Evolutionary conservation across 1,140 invertebrate species (phyloP).

Genomic region (Harlomillsia oculata): DNA sequence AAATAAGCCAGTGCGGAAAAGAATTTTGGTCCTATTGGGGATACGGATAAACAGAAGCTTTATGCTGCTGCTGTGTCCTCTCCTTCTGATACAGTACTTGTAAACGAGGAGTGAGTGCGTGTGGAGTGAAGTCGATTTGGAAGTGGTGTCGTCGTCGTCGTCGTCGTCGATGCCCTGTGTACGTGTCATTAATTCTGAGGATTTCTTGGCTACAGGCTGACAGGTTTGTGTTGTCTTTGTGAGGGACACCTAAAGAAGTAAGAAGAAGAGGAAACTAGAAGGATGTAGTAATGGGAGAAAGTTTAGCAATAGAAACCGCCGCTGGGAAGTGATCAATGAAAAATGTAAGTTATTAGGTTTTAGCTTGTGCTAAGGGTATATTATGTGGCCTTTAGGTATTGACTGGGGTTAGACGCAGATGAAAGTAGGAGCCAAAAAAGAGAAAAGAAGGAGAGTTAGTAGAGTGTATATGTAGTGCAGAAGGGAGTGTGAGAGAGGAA

Average conservation of each 20-base stretch:
- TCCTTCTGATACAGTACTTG: background rate
- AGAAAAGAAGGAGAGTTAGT: constrained; percentile 6
- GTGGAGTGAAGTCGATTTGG: too few relatives aligned
- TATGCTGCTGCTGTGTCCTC: background rate
- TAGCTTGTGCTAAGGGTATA: constrained; percentile 6
- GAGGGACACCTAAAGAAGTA: constrained; percentile 13
- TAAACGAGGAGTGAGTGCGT: too few relatives aligned
- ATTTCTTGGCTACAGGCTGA: constrained; percentile 9
- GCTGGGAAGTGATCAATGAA: constrained; percentile 29
- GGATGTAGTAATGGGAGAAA: constrained; percentile 12
- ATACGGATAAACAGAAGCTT: background rate
- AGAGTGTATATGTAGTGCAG: constrained; percentile 5
- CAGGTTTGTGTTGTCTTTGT: constrained; percentile 18
- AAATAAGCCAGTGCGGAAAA: too few relatives aligned
- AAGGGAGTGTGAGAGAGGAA: background rate
- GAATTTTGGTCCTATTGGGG: too few relatives aligned
- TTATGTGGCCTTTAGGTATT: constrained; percentile 8
- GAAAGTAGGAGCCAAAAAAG: background rate
- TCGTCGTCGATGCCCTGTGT: background rate
- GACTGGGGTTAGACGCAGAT: background rate
- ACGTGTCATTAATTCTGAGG: constrained; percentile 19
- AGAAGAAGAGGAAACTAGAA: constrained; percentile 11
- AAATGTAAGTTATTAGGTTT: constrained; percentile 31
- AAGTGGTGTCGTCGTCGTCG: too few relatives aligned
- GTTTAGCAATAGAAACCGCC: constrained; percentile 23